Evolutionary conservation across 2,113 vertebrate species (phyloP).

Genomic region (Corythaixoides concolor): DNA sequence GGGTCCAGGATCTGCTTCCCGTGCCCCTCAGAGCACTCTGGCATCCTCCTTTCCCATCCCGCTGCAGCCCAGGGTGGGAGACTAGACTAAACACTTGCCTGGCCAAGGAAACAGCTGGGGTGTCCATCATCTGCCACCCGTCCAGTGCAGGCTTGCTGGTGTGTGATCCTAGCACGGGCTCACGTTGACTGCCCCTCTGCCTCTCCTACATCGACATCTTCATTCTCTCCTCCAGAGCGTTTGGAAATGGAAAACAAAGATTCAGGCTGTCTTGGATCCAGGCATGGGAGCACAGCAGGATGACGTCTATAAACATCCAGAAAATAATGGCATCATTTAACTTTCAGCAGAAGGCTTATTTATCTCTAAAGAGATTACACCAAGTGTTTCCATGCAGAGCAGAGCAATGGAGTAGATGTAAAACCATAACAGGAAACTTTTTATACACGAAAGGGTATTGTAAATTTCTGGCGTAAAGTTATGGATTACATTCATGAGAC

Average conservation of each 20-base stretch:
- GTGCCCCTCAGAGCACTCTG: not conserved
- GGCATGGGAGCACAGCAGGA: not conserved
- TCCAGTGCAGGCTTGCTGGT: not conserved
- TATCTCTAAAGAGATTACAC: constrained; percentile 28
- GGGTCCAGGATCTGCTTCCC: not conserved
- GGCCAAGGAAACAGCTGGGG: not conserved
- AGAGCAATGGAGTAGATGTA: not conserved
- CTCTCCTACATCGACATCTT: not conserved
- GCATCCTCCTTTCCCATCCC: not conserved
- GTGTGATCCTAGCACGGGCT: not conserved
- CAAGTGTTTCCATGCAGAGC: constrained; percentile 10
- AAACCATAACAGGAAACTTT: constrained; percentile 2
- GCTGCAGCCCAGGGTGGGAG: accelerated
- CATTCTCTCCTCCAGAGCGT: not conserved
- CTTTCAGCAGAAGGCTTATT: constrained; percentile 43
- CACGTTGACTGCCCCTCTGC: not conserved
- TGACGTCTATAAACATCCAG: constrained; percentile 19
- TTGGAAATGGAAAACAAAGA: not conserved
- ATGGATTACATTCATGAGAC: not conserved
- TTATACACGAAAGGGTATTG: not conserved
- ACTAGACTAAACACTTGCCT: not conserved
- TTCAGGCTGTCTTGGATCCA: not conserved
- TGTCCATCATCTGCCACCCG: not conserved
- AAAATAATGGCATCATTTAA: constrained; percentile 16
- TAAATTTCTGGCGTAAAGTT: not conserved